Evolutionary conservation across 2,888 invertebrate species (phyloP).

Genomic region (Microplitis manilae): DNA sequence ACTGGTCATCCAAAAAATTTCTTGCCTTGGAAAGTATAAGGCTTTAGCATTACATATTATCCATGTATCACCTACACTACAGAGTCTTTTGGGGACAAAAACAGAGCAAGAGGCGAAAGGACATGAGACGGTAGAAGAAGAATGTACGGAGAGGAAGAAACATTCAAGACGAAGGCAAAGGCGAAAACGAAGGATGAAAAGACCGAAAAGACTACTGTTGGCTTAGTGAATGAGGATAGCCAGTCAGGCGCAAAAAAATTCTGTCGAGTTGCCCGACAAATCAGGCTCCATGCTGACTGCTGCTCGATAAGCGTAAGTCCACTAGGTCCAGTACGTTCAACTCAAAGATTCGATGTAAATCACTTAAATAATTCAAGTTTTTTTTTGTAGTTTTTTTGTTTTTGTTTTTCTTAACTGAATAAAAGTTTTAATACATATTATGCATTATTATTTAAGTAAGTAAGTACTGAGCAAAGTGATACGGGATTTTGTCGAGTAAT

Average conservation of each 20-base stretch:
- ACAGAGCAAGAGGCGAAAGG: background rate
- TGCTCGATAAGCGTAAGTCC: background rate
- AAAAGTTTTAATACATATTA: too few species aligned
- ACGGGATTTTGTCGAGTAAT: conserved; percentile 17
- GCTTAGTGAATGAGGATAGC: background rate
- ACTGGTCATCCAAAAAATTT: background rate
- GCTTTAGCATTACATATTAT: background rate
- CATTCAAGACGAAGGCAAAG: too few species aligned
- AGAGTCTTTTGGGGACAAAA: background rate
- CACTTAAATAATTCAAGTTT: background rate
- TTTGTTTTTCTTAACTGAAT: too few species aligned
- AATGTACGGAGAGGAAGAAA: background rate
- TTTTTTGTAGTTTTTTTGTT: background rate
- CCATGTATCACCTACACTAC: background rate
- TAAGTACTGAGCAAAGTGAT: conserved; percentile 8
- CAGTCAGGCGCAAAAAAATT: conserved; percentile 13
- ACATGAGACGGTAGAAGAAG: background rate
- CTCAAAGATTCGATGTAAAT: background rate
- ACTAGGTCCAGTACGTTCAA: background rate
- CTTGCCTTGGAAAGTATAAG: background rate
- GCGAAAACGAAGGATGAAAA: background rate
- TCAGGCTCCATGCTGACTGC: conserved; percentile 10
- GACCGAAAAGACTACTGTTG: background rate
- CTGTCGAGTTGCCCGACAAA: conserved; percentile 19
- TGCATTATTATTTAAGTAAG: background rate